Conservation (phyloP, 2,113 vertebrate species). For the Myxocyprinus asiaticus region DNA sequence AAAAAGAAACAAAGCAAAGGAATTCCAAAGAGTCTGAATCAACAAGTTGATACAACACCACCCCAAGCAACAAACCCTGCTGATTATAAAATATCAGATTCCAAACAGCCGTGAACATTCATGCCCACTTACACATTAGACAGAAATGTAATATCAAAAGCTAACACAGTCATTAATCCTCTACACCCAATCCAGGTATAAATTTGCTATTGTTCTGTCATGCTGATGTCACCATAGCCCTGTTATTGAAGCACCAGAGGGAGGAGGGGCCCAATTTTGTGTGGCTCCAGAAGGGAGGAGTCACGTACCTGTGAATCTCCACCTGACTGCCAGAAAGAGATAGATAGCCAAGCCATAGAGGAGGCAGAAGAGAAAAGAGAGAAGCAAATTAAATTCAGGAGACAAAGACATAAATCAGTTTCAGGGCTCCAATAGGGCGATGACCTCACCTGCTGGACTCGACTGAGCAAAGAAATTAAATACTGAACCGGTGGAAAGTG, state of each 20-base stretch:
- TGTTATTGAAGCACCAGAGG: slow-evolving; percentile 39
- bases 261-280: slow-evolving; percentile 37
- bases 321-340: slow-evolving; percentile 52
- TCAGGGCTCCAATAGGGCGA: neutral
- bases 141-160: neutral
- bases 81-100: neutral
- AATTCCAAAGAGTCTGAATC: no score
- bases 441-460: slow-evolving; percentile 34
- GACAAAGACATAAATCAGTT: slow-evolving; percentile 18
- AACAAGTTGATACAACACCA: no score
- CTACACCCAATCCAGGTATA: slow-evolving; percentile 8
- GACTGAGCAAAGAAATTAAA: slow-evolving; percentile 2
- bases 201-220: slow-evolving; percentile 34
- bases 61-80: neutral
- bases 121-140: no score
- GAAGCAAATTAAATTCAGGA: neutral
- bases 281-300: slow-evolving; percentile 39
- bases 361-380: slow-evolving; percentile 2
- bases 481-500: slow-evolving; percentile 39
- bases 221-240: slow-evolving; percentile 26
- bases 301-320: slow-evolving; percentile 49
- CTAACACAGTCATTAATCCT: neutral
- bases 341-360: slow-evolving; percentile 3
- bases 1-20: no score
- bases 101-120: neutral